phyloP scores from a whole-genome alignment of 2,888 invertebrate genomes.

The Steinernema carpocapsae region DNA sequence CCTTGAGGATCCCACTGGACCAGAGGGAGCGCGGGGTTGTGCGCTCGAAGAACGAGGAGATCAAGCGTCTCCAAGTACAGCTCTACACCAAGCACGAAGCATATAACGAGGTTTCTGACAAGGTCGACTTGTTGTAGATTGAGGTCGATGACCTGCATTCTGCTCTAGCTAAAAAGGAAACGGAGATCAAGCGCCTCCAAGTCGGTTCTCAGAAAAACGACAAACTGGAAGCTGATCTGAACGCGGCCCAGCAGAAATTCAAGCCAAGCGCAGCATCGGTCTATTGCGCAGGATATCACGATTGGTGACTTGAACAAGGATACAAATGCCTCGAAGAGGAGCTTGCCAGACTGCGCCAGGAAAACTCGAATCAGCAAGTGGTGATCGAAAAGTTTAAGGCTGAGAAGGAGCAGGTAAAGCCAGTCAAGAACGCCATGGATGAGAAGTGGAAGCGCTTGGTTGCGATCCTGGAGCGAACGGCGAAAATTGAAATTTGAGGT shows the following conservation, averaged over 20 bases:
- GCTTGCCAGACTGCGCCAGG: too few species aligned
- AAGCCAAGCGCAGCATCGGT: not conserved
- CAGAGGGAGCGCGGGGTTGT: too few species aligned
- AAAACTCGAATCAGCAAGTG: not conserved
- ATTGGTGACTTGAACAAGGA: too few species aligned
- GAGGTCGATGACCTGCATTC: not conserved
- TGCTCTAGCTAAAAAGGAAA: not conserved
- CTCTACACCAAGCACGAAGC: too few species aligned
- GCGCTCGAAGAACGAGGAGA: too few species aligned
- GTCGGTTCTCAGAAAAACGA: not conserved
- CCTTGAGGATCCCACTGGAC: too few species aligned
- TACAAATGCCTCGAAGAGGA: not conserved
- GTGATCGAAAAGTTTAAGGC: not conserved
- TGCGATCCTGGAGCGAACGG: not conserved
- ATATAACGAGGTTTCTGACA: too few species aligned
- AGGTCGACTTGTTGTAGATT: too few species aligned
- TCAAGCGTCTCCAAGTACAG: too few species aligned
- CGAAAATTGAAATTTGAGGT: not conserved
- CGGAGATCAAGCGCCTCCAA: not conserved
- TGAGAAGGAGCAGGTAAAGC: not conserved
- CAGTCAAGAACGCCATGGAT: not conserved
- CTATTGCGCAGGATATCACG: too few species aligned
- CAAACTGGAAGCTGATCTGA: not conserved
- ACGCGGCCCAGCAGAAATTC: not conserved
- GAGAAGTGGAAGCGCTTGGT: not conserved